A percentile compares a stretch with the other conserved stretches of the same genome.
These are phyloP conservation scores for Cnemophilus loriae DNA, from an alignment of 2,113 vertebrate species.

Conservation along the genomic window DNA sequence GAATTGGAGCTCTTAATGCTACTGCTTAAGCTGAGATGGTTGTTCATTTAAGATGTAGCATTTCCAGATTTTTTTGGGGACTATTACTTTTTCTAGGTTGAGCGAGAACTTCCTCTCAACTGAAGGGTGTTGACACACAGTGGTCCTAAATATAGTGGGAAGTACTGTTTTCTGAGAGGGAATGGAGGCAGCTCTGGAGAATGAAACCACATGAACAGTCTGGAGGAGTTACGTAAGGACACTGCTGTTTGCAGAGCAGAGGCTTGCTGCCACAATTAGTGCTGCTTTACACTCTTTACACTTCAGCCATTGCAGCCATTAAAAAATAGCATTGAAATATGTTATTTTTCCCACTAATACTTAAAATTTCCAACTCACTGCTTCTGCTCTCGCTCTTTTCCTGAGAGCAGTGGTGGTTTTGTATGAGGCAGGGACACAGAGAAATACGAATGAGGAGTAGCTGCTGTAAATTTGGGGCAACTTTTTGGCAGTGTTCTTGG, in stretches of 20 bases:
- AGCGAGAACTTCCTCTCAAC: background rate
- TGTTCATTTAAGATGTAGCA: background rate
- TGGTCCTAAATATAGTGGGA: constrained; percentile 46
- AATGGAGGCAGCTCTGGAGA: constrained; percentile 27
- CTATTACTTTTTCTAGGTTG: constrained; percentile 21
- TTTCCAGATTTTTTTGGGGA: background rate
- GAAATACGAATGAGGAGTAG: background rate
- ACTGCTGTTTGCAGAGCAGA: background rate
- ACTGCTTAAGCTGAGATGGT: background rate
- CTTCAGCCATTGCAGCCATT: background rate
- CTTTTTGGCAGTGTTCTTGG: background rate
- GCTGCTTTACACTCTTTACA: background rate
- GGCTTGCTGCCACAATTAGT: background rate
- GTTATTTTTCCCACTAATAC: background rate
- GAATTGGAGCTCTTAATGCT: background rate
- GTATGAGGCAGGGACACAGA: background rate
- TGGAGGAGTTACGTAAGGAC: constrained; percentile 24
- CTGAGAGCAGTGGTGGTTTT: background rate
- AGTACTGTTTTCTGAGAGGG: constrained; percentile 1
- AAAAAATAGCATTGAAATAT: background rate
- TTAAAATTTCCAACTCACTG: background rate
- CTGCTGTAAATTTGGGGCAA: background rate
- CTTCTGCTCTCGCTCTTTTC: background rate
- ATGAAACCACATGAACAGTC: background rate
- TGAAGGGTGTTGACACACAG: constrained; percentile 17